Base-by-base conservation (phyloP, 2,797 vertebrate species). In the Sebastiscus tertius region DNA sequence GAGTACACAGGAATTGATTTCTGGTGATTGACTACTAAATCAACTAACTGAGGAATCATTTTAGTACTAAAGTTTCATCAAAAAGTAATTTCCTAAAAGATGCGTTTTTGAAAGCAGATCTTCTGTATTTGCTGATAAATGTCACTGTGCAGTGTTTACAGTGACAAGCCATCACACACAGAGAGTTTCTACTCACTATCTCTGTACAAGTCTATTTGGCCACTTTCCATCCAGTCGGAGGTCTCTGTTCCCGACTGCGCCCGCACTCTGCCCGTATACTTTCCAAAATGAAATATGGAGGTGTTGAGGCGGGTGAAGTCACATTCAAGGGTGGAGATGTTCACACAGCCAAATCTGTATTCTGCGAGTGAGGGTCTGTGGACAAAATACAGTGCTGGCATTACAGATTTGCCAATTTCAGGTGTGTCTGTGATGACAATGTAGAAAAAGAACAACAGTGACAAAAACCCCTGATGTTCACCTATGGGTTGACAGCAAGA, bases 171-270 rank as follows among this genome's bases (percentile, higher is more conserved):
- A 6, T 36, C 16, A 56, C 39, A 63, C 27, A 52, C 10, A 54
- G 3, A 59, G 2, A 18, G 11, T 8, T 5, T 72, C 1, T 14
- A 90, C 95, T 95, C 72, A 96, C 95, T 93, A 1, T 93, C 63
- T 59, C 0, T 16, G 69, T 95, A 94, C 75, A 89, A 4, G 2
- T 0, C 0, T 1, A 94, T 34, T 0, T 3, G 0, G 1, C 59
- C 0, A 26, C 88, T 95, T 54, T 87, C 34, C 69, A 84, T 81
- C 95, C 95, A 96, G 1, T 4, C 24, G 4, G 95, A 96, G 9
- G 1, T 78, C n/a, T 90, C 46, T 2, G 59, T 58, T 0, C 90
- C 80, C 16, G 59, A 24, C 36, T 81, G 86, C 0, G 88, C 81
- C 33, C 6, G 84, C 60, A 96, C 94, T 29, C 71, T 66, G 33